Evolutionary conservation across 2,888 invertebrate genomes (phyloP), one percentile per base, ranked within the genome.

Genomic region (Tetrapedia diversipes): DNA sequence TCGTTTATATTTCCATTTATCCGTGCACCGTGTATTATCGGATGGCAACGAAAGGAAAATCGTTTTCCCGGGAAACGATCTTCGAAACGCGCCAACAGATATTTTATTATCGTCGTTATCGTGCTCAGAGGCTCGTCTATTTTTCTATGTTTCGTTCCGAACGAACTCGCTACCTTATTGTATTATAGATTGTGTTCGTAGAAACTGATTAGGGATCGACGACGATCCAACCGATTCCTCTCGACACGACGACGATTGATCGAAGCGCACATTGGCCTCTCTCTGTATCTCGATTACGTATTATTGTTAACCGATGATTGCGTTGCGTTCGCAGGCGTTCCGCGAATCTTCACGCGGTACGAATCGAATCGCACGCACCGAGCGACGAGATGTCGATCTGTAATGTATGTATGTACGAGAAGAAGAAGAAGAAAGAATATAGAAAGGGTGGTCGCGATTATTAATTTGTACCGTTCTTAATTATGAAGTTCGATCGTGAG

Each of bases 221-320:
- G 43, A 59, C 32, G 64, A 71, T 70, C 47, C 32, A 34, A 32
- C 39, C 64, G 61, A 66, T 59, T 63, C 24, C 49, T 37, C 34
- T 45, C 49, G 34, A 66, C 49, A 41, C 57, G 51, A 65, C 34
- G 29, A 66, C 47, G 14, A 47, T 68, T 73, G 61, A 74, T 68
- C 78, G 66, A 81, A 75, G 66, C 80, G 75, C 82, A 80, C 78
- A 80, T 75, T 78, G 79, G 82, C 82, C 79, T 82, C 80, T 82
- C 80, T 69, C 67, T 74, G 8, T 54, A 54, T 68, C 39, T 19
- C 14, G 41, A 76, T 45, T 65, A n/a, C n/a, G n/a, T n/a, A 64
- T 79, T 32, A 54, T 27, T 67, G 34, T 32, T 37, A n/a, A n/a
- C n/a, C n/a, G n/a, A n/a, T n/a, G 51, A 76, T 66, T 74, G 67